These are phyloP conservation scores for Scrobipalpa atriplicella DNA, from an alignment of 2,888 invertebrate genomes.

Conservation along the genomic window DNA sequence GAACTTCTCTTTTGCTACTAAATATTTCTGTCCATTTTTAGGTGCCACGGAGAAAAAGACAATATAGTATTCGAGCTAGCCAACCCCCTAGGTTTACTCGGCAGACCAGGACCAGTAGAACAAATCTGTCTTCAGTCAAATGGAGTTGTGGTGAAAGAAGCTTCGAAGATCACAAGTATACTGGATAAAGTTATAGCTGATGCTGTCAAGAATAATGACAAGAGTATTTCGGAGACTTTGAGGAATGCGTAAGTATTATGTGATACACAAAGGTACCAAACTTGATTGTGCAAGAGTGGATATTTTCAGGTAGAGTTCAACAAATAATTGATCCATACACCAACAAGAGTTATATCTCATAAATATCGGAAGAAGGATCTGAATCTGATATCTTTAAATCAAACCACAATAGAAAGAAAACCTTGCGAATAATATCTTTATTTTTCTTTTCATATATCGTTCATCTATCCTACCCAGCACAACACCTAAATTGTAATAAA, in stretches of 20 bases:
- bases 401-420: no score
- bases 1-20: not conserved
- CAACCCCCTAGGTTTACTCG: slow-evolving; percentile 67
- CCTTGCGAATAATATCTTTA: no score
- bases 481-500: no score
- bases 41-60: slow-evolving; percentile 86
- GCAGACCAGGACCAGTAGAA: slow-evolving; percentile 53
- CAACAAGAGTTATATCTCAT: no score
- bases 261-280: no score
- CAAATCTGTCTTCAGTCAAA: slow-evolving; percentile 60
- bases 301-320: no score
- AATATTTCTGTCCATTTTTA: slow-evolving; percentile 38
- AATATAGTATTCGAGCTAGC: slow-evolving; percentile 84
- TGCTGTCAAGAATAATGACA: slow-evolving; percentile 58
- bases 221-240: slow-evolving; percentile 57
- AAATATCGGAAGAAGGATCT: no score
- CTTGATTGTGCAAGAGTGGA: no score
- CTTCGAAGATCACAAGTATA: slow-evolving; percentile 49
- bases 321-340: no score
- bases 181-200: slow-evolving; percentile 51
- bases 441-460: no score
- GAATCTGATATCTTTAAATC: no score
- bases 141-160: slow-evolving; percentile 55
- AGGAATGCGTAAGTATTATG: slow-evolving; percentile 52
- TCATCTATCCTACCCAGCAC: no score